These are phyloP conservation scores for Mythimna impura DNA, from an alignment of 2,888 invertebrate genomes.

Conservation along the genomic window DNA sequence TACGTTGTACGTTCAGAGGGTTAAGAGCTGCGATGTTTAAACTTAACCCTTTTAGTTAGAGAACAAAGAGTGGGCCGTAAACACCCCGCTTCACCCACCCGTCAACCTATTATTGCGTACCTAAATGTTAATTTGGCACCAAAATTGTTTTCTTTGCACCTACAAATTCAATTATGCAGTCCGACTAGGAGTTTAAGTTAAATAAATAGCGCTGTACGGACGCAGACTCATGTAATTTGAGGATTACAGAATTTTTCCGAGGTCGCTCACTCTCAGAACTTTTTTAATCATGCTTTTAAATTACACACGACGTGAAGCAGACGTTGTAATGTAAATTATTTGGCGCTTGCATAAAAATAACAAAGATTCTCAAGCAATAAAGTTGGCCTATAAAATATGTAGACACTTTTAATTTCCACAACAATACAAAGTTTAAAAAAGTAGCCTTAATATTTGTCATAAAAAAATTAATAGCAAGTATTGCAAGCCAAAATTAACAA, in stretches of 20 bases:
- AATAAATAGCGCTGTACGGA: constrained; percentile 67
- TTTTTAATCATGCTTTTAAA: constrained; percentile 55
- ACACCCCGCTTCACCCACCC: constrained; percentile 68
- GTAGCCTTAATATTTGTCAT: not conserved
- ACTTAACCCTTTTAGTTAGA: constrained; percentile 82
- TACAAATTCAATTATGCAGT: constrained; percentile 71
- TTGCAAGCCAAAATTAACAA: constrained; percentile 28
- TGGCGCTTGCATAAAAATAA: constrained; percentile 11
- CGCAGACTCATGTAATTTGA: constrained; percentile 40
- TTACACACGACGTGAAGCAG: constrained; percentile 13
- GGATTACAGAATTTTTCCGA: constrained; percentile 38
- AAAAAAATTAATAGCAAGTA: constrained; percentile 42
- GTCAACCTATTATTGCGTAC: constrained; percentile 71
- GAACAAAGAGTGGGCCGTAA: constrained; percentile 79
- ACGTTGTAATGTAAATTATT: constrained; percentile 32
- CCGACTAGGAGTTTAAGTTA: constrained; percentile 66
- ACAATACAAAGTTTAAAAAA: constrained; percentile 18
- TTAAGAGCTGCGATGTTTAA: constrained; percentile 78
- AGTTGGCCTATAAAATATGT: constrained; percentile 22
- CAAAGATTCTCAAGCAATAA: constrained; percentile 26
- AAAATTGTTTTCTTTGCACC: constrained; percentile 76
- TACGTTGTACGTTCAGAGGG: constrained; percentile 73
- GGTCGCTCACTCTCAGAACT: constrained; percentile 27
- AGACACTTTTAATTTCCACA: constrained; percentile 12
- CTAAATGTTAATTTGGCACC: constrained; percentile 74